Evolutionary conservation across 1,140 invertebrate genomes (phyloP).

Genomic region (honey bee (Apis mellifera)): Amel_HAv3.1 CM009940.2:7939001-7939500

Average conservation of each 20-base stretch:
- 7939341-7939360: slow-evolving; percentile 80
- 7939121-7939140: slow-evolving; percentile 49
- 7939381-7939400: slow-evolving; percentile 60
- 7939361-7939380: slow-evolving; percentile 77
- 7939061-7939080: slow-evolving; percentile 47
- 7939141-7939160: slow-evolving; percentile 14
- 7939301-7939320: slow-evolving; percentile 6
- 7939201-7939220: not conserved
- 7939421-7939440: slow-evolving; percentile 61
- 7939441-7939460: slow-evolving; percentile 69
- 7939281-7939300: not conserved
- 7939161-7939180: not conserved
- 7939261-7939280: slow-evolving; percentile 30
- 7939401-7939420: slow-evolving; percentile 67
- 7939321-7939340: slow-evolving; percentile 66
- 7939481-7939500: slow-evolving; percentile 72
- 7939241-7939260: not conserved
- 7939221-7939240: slow-evolving; percentile 5
- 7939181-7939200: slow-evolving; percentile 30
- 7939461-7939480: slow-evolving; percentile 79
- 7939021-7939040: not conserved
- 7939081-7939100: slow-evolving; percentile 63
- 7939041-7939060: slow-evolving; percentile 23
- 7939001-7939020: not conserved
- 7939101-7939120: slow-evolving; percentile 69